Evolutionary conservation across 2,888 invertebrate species (phyloP), one percentile per base, ranked within the genome.

Genomic region (Meghimatium bilineatum): DNA sequence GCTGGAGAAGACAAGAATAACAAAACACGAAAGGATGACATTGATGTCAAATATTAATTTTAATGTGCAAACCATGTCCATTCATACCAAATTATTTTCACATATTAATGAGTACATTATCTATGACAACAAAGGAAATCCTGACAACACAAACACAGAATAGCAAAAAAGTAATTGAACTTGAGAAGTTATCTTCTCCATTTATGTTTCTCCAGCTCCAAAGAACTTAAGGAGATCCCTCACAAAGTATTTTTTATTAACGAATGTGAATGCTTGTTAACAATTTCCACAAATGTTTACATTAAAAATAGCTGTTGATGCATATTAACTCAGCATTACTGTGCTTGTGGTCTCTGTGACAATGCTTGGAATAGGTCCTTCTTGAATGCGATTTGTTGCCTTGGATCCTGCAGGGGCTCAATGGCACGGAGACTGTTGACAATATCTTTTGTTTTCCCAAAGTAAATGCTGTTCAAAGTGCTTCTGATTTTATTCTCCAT

Each of bases 401-500:
- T 87, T 67, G 85, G 87, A 93, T 98, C 97, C 76, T 97, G 96
- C 84, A 98, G 94, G 17, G 97, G 96, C 91, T 97, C 96, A 88
- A 97, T 96, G 72, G 95, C 95, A 80, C 98, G 95, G 89, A 99
- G 95, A 23, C 98, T 97, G 93, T 98, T 98, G 85, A 99, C 98
- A 92, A 99, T 99, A 94, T 99, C 98, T 94, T 97, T 98, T 80
- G 99, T 99, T 95, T 99, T 99, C 93, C 99, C 98, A 95, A 99
- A 99, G 94, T 99, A 99, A 91, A 99, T 99, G 94, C 99, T 98
- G 93, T 99, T 99, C 90, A 99, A 95, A 10, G 98, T 99, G 94
- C 97, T 97, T 90, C 99, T 96, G 93, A 99, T 99, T 95, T 99
- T 99, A 94, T 99, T 99, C 94, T 99, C 99, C 98, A 99, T 99